Base-by-base conservation (phyloP, 2,797 vertebrate species). In the Urocyon cinereoargenteus region DNA sequence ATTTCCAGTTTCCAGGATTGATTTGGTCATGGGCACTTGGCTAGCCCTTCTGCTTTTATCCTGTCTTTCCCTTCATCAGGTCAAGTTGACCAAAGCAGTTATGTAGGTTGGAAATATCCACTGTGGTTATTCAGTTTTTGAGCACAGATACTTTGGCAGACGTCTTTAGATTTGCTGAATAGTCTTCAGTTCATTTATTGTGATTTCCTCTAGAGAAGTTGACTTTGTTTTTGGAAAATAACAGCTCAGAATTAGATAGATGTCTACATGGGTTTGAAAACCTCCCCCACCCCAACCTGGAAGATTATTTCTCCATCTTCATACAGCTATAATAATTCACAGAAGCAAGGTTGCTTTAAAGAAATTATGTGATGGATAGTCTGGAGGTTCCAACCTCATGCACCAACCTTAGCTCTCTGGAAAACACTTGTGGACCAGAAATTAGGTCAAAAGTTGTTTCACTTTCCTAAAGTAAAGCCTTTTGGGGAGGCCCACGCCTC, bases 201-300 rank as follows among this genome's bases (percentile, higher is more conserved):
- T 84, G 51, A 11, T 94, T 87, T 97, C 64, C 84, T 87, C 28
- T 68, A 79, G 59, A 94, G 59, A 97, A 95, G 92, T 36, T 59
- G 34, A 64, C 55, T 73, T 45, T 78, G 16, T n/a, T 64, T 85
- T 82, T 96, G 78, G 40, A 79, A 97, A 90, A 53, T 19, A 83
- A 36, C 7, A 82, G 81, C 73, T 96, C 79, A 88, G 77, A 83
- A 75, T 89, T 84, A 61, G 92, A 19, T 85, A 61, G 86, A 28
- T 77, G 53, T 59, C 40, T 75, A 34, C 28, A 24, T 36, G 45
- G 91, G 19, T 96, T 93, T 93, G 66, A 92, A 94, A 91, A 57
- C 9, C 5, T 36, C 16, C 19, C 51, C 2, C 19, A 21, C 2
- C 3, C 45, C 2, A 86, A 16, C n/a, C 16, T 77, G 55, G 87